Base-by-base conservation (phyloP, 2,113 vertebrate species). In the Anguilla rostrata region DNA sequence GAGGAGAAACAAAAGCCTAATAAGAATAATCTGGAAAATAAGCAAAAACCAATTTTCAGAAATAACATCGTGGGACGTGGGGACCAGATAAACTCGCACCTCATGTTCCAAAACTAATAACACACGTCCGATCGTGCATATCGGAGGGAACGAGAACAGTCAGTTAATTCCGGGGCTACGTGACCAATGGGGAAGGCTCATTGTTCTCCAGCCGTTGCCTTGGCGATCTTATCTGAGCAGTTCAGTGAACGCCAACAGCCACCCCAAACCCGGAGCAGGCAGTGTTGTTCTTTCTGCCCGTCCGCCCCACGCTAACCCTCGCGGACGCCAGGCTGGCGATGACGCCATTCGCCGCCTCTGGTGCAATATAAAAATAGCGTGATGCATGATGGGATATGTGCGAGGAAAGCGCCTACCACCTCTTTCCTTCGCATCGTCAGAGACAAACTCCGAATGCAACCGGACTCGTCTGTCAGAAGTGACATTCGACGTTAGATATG, bases 1-100 rank as follows among this genome's bases (percentile, higher is more conserved):
- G 29, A 20, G 86, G 86, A 85, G 78, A 89, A 87, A 87, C 90
- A n/a, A 88, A 89, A 84, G 20, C 75, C 39, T 43, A 88, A 90
- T 8, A 53, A 75, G 85, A 83, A 83, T 82, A 82, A 90, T 86
- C 78, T 85, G 86, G 15, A 82, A 26, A 34, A 78, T n/a, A 26
- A 46, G 84, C 82, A 66, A 39, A 85, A 40, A n/a, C 41, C 87
- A 18, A 75, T 14, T 40, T 22, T 87, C 12, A 53, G 81, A 5
- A 90, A 89, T 4, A 34, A 85, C 5, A 90, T 75, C 84, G 0
- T 78, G 82, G 6, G 26, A 16, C 15, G 46, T 14, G 63, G 46
- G 5, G 2, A 46, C 78, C 86, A 63, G 11, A 12, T 71, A 80
- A 80, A 56, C 26, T 15, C 75, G 29, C 26, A 43, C 83, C 43